Percentiles rank a stretch among this genome's conserved stretches.
These are phyloP conservation scores for Chloroclystis v-ata DNA, from an alignment of 2,888 invertebrate species.

Conservation along the genomic window DNA sequence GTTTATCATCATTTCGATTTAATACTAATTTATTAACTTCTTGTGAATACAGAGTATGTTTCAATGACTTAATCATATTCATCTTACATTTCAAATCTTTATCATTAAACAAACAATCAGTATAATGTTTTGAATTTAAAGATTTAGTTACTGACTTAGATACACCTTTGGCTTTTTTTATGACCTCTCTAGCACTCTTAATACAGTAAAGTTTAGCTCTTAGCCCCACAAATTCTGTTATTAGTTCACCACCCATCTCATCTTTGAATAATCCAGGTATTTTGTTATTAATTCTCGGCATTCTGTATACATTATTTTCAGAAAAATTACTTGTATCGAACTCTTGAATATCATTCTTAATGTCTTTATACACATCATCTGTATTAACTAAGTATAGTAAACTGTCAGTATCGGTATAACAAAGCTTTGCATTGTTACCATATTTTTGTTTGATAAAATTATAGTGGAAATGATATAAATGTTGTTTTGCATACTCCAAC, in stretches of 20 bases:
- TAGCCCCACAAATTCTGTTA: neutral
- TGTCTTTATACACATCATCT: neutral
- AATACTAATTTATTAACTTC: neutral
- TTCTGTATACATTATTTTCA: neutral
- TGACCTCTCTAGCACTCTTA: neutral
- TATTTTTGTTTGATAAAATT: constrained; percentile 1
- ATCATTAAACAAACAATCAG: neutral
- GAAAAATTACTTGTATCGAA: constrained; percentile 2
- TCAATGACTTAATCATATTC: neutral
- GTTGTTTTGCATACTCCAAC: constrained; percentile 1
- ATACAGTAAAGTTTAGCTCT: constrained; percentile 3
- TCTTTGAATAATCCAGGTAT: constrained; percentile 1
- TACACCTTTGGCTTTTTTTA: neutral
- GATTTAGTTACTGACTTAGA: neutral
- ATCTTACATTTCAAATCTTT: neutral
- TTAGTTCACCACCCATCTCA: neutral
- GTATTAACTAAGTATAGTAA: neutral
- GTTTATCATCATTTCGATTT: constrained; percentile 2
- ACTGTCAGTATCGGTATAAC: constrained; percentile 4
- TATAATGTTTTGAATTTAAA: neutral
- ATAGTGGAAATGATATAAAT: too few relatives aligned
- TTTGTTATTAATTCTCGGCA: neutral
- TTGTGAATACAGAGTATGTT: neutral
- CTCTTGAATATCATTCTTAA: neutral
- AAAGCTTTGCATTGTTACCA: neutral